These are phyloP conservation scores for Chaetophractus vellerosus DNA, from an alignment of 2,797 vertebrate species.

Conservation along the genomic window DNA sequence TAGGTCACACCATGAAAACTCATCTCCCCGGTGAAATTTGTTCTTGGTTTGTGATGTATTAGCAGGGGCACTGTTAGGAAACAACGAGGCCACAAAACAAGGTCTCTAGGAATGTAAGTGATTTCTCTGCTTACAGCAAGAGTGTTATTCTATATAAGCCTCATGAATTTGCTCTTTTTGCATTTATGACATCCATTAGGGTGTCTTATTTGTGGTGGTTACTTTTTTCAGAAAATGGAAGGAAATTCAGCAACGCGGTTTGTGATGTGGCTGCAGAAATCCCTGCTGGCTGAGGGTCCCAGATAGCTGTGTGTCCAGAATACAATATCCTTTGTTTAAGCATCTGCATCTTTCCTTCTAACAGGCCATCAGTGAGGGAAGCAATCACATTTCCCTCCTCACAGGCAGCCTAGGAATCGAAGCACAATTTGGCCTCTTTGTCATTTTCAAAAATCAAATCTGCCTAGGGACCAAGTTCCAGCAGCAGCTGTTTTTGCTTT, in stretches of 20 bases:
- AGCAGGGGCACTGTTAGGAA: neutral
- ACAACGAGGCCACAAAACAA: neutral
- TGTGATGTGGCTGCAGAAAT: slow-evolving; percentile 34
- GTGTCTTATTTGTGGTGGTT: neutral
- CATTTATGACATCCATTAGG: neutral
- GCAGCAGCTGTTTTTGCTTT: slow-evolving; percentile 79
- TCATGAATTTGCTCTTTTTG: slow-evolving; percentile 70
- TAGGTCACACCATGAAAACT: neutral
- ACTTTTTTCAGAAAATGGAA: slow-evolving; percentile 62
- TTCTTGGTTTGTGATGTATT: neutral
- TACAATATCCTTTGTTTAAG: slow-evolving; percentile 65
- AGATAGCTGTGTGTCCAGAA: slow-evolving; percentile 53
- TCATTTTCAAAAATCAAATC: slow-evolving; percentile 77
- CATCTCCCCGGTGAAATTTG: neutral
- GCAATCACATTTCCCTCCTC: neutral
- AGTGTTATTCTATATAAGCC: neutral
- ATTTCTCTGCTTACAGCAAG: neutral
- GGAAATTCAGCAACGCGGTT: neutral
- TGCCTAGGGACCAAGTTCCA: slow-evolving; percentile 70
- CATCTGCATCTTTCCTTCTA: slow-evolving; percentile 48
- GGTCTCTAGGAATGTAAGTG: neutral
- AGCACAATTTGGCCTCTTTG: slow-evolving; percentile 76
- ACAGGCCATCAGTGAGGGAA: neutral
- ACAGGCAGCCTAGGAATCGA: slow-evolving; percentile 4
- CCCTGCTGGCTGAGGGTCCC: neutral